Evolutionary conservation across 1,140 invertebrate genomes (phyloP).

Genomic region (Lamellibrachia luymesi): DNA sequence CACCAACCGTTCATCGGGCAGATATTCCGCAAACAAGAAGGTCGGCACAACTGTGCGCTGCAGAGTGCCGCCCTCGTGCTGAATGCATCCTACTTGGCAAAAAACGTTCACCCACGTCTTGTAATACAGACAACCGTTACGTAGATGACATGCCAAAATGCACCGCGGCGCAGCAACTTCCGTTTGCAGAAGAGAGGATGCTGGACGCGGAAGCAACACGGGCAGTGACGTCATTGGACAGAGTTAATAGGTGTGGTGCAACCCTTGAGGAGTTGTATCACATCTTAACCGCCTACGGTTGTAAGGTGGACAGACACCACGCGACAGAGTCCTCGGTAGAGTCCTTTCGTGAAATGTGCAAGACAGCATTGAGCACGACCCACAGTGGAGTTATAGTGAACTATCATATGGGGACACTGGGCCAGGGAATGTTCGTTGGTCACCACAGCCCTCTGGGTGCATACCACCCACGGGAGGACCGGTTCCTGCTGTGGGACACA

Average conservation of each 20-base stretch:
- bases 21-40: slow-evolving; percentile 21
- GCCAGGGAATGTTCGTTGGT: slow-evolving; percentile 15
- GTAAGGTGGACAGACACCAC: not conserved
- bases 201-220: not conserved
- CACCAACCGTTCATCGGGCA: slow-evolving; percentile 16
- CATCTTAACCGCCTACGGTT: not conserved
- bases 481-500: slow-evolving; percentile 19
- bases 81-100: not conserved
- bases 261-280: not conserved
- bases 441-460: slow-evolving; percentile 25
- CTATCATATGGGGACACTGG: slow-evolving; percentile 24
- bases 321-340: slow-evolving; percentile 15
- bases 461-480: slow-evolving; percentile 19
- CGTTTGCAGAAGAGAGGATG: slow-evolving; percentile 4
- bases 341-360: slow-evolving; percentile 2
- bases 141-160: not conserved
- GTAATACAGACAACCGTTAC: not conserved
- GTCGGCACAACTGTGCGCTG: slow-evolving; percentile 10
- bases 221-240: not conserved
- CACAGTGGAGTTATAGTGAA: slow-evolving; percentile 22
- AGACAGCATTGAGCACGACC: not conserved
- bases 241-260: not conserved
- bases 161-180: not conserved
- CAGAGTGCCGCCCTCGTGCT: slow-evolving; percentile 1
- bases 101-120: not conserved